Evolutionary conservation across 2,888 invertebrate species (phyloP), one percentile per base, ranked within the genome.

Genomic region (Phymatocera aterrima): DNA sequence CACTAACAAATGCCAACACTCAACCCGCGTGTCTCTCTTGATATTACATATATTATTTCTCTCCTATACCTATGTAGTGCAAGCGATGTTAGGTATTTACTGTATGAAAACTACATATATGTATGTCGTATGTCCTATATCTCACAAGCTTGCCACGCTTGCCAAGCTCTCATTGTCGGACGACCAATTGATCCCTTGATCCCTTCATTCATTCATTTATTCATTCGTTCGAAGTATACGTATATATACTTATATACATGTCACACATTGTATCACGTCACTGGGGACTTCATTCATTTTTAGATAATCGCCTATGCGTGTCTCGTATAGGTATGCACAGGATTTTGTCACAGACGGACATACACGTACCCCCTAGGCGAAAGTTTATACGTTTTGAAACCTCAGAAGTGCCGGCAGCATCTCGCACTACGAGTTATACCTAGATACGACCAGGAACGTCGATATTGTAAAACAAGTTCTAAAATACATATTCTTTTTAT

Each of bases 151-250:
- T n/a, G n/a, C n/a, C n/a, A n/a, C n/a, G n/a, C 43, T 40, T n/a
- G 24, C 21, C n/a, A n/a, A n/a, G n/a, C 34, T 72, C 40, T 57
- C 75, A 75, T 60, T 48, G 74, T 85, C 86, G 87, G 87, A 84
- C 82, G 74, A 81, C 48, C 85, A 87, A 87, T 88, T 88, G 87
- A 88, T 86, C 86, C 79, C 83, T 82, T 83, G 79, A 80, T 86
- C 84, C 81, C 64, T 68, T 79, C 79, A 75, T 78, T 68, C 70
- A 57, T 78, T 37, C 43, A 34, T 78, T 78, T 65, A 77, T 65
- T 64, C 64, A 77, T 48, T 31, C 8, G 12, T 31, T 77, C 75
- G 40, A 43, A 43, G 8, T 43, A 6, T 43, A n/a, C n/a, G n/a
- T n/a, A n/a, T n/a, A n/a, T n/a, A n/a, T n/a, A n/a, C n/a, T n/a